Conservation (phyloP, 2,113 vertebrate genomes). For the Thymallus thymallus region DNA sequence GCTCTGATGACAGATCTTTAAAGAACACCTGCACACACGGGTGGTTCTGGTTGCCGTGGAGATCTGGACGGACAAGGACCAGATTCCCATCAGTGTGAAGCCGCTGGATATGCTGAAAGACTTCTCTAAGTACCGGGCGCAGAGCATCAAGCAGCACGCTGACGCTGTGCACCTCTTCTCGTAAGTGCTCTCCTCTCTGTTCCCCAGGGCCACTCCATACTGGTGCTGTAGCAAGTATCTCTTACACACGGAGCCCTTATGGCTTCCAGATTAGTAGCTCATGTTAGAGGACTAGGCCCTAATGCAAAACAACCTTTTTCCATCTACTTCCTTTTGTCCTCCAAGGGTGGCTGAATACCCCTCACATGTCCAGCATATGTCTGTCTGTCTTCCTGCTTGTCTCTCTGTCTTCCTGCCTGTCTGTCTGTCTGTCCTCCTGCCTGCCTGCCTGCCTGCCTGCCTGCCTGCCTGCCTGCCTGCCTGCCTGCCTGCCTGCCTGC, state of each 20-base stretch:
- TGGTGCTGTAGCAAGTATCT: neutral
- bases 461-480: no score
- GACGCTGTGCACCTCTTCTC: constrained; percentile 94
- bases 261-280: neutral
- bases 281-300: neutral
- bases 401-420: no score
- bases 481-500: no score
- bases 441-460: no score
- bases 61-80: constrained; percentile 94
- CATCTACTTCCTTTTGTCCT: no score
- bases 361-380: no score
- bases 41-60: constrained; percentile 94
- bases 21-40: constrained; percentile 94
- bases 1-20: constrained; percentile 84
- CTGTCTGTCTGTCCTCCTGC: no score
- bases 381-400: no score
- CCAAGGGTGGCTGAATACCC: no score
- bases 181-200: constrained; percentile 69
- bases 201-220: no score
- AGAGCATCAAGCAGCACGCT: constrained; percentile 85
- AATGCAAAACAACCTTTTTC: no score
- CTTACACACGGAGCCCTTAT: neutral
- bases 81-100: constrained; percentile 83
- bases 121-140: constrained; percentile 93
- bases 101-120: constrained; percentile 90